Conservation (phyloP, 2,113 vertebrate genomes). For the Phrynosoma platyrhinos region DNA sequence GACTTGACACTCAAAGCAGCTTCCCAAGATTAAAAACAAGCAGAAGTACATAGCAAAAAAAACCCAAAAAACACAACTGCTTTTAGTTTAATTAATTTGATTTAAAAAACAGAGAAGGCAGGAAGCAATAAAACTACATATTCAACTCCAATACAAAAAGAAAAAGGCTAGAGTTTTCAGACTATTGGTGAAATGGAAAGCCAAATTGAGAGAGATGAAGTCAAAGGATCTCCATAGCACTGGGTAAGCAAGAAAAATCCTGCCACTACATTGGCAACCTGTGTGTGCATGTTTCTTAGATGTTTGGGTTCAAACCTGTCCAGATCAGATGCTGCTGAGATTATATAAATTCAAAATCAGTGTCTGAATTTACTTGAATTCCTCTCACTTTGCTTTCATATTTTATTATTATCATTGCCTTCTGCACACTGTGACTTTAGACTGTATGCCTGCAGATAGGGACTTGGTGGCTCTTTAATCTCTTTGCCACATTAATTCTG, state of each 20-base stretch:
- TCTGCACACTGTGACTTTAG: not conserved
- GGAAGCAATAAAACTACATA: conserved; percentile 4
- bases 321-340: not conserved
- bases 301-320: too few species aligned
- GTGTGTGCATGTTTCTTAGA: not conserved
- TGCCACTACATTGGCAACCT: not conserved
- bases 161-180: not conserved
- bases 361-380: not conserved
- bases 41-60: not conserved
- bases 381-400: not conserved
- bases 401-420: too few species aligned
- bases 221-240: not conserved
- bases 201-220: not conserved
- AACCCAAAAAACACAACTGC: not conserved
- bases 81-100: not conserved
- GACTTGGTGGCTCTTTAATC: not conserved
- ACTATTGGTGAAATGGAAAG: not conserved
- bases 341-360: not conserved
- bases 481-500: too few species aligned
- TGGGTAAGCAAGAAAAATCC: not conserved
- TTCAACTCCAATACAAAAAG: not conserved
- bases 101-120: not conserved
- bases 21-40: not conserved
- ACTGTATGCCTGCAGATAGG: not conserved
- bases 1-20: not conserved